These are phyloP conservation scores for Pseudomyrmex pallidus DNA, from an alignment of 1,140 invertebrate species.

Conservation along the genomic window DNA sequence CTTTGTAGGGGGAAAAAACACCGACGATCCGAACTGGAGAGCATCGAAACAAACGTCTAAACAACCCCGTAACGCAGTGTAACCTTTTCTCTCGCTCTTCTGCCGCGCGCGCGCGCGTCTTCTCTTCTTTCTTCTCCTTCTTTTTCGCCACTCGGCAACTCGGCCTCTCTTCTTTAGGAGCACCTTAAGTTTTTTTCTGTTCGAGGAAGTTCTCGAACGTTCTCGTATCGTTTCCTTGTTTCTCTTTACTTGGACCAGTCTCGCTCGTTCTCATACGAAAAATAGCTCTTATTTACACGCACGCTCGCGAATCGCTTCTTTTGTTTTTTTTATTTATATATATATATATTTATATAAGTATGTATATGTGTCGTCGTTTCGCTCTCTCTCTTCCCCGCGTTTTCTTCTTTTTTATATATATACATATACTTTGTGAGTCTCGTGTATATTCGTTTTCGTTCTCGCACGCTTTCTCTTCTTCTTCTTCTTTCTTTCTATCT, in stretches of 20 bases:
- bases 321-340: constrained; percentile 5
- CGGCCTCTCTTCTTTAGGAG: constrained; percentile 22
- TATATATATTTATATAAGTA: constrained; percentile 50
- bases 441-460: constrained; percentile 15
- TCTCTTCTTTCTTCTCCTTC: constrained; percentile 25
- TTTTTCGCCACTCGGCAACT: constrained; percentile 40
- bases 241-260: constrained; percentile 55
- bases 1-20: constrained; percentile 56
- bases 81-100: constrained; percentile 26
- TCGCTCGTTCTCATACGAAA: constrained; percentile 71
- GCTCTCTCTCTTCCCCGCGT: constrained; percentile 7
- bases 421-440: constrained; percentile 23
- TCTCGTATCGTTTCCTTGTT: constrained; percentile 56
- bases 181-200: constrained; percentile 56
- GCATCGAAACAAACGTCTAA: constrained; percentile 53
- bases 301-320: constrained; percentile 43
- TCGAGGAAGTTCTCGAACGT: constrained; percentile 60
- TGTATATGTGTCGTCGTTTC: constrained; percentile 32
- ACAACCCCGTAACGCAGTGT: constrained; percentile 42
- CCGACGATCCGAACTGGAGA: constrained; percentile 57
- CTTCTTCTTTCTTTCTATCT: constrained; percentile 8
- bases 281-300: constrained; percentile 74
- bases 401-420: constrained; percentile 37
- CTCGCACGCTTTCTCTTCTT: constrained; percentile 30
- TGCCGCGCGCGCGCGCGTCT: constrained; percentile 24